Percentiles rank a stretch among this genome's conserved stretches.
Evolutionary conservation across 2,113 vertebrate species (phyloP).

Genomic region (Steatornis caripensis): DNA sequence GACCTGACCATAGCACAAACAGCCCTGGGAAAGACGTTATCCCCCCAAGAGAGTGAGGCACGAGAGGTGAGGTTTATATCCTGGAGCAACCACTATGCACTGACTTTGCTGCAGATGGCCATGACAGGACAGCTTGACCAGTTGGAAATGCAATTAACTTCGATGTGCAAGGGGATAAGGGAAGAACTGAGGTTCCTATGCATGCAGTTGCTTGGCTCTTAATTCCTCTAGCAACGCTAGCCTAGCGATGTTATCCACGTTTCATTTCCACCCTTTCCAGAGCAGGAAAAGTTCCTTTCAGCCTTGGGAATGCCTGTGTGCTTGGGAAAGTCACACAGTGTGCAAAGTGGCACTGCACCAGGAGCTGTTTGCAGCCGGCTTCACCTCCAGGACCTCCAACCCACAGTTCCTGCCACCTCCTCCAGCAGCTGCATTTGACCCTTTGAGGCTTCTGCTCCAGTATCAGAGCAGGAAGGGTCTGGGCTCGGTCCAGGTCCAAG

Average conservation of each 20-base stretch:
- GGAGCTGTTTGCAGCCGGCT: neutral
- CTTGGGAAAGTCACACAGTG: fast-evolving
- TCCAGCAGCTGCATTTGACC: neutral
- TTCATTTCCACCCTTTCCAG: neutral
- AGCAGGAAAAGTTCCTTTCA: neutral
- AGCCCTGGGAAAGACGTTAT: neutral
- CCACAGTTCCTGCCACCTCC: neutral
- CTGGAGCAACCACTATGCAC: neutral
- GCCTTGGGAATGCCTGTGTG: neutral
- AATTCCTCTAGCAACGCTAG: conserved; percentile 39
- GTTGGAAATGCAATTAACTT: conserved; percentile 53
- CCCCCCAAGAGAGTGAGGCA: neutral
- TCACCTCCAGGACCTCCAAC: neutral
- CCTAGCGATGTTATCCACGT: neutral
- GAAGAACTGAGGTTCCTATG: conserved; percentile 43
- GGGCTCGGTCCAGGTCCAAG: fast-evolving
- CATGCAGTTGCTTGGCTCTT: conserved; percentile 50
- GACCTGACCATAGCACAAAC: neutral
- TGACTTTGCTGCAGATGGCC: neutral
- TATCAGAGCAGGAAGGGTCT: neutral
- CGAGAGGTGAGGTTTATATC: conserved; percentile 24
- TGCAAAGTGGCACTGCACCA: neutral
- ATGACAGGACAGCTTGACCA: conserved; percentile 32
- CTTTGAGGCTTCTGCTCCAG: neutral
- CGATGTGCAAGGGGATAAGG: neutral